These are phyloP conservation scores for Stichodactyla helianthus DNA, from an alignment of 64 coral and sea anemone species.

Conservation along the genomic window DNA sequence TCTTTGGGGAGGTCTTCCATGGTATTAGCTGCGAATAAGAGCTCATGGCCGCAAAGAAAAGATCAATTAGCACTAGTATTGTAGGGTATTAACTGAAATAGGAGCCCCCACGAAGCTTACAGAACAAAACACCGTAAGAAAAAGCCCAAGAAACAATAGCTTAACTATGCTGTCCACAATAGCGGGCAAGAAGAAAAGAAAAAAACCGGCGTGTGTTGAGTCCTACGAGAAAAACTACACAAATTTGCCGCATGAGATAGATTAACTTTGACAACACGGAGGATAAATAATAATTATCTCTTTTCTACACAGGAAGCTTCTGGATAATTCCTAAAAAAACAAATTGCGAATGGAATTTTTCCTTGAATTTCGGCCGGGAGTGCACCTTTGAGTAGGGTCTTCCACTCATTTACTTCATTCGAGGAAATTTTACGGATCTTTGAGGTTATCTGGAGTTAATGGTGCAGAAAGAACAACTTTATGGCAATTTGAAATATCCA, in stretches of 20 bases:
- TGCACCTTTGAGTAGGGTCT: background rate
- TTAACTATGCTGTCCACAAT: background rate
- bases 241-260: background rate
- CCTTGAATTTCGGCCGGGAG: background rate
- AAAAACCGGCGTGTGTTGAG: background rate
- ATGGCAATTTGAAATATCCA: too few species aligned
- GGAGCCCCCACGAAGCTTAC: constrained; percentile 24
- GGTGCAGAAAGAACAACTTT: too few species aligned
- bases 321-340: background rate
- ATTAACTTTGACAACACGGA: background rate
- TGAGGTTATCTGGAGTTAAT: too few species aligned
- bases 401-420: background rate
- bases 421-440: background rate
- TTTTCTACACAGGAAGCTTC: background rate
- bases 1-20: background rate
- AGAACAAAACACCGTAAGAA: background rate
- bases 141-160: background rate
- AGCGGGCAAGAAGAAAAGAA: background rate
- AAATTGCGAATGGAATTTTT: background rate
- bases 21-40: background rate
- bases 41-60: background rate
- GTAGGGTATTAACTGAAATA: constrained; percentile 2
- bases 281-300: background rate
- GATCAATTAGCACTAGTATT: constrained; percentile 15
- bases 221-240: background rate